A percentile compares a stretch with the other conserved stretches of the same genome.
These are phyloP conservation scores for Thelohanellus kitauei DNA, from an alignment of 30 jellyfish, hydroid and myxozoan genomes.

Conservation along the genomic window DNA sequence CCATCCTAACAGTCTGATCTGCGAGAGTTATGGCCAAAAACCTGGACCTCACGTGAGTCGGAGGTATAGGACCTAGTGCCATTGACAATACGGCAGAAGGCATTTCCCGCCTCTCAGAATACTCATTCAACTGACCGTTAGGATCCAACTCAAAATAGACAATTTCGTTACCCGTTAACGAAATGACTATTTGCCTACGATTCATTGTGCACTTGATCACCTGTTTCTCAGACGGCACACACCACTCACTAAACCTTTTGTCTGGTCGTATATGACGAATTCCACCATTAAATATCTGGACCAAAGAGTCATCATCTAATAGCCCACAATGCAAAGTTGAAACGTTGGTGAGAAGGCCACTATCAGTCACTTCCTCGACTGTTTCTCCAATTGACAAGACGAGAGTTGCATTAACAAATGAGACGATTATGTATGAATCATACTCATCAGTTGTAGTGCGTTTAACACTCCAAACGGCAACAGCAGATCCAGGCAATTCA, in stretches of 20 bases:
- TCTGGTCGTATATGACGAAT: constrained; percentile 89
- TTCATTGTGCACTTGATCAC: constrained; percentile 60
- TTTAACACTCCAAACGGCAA: constrained; percentile 87
- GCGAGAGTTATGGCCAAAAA: constrained; percentile 54
- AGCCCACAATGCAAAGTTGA: constrained; percentile 55
- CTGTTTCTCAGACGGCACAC: constrained; percentile 75
- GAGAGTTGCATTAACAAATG: constrained; percentile 77
- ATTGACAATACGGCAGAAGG: constrained; percentile 83
- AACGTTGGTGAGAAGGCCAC: constrained; percentile 75
- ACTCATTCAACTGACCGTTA: constrained; percentile 76
- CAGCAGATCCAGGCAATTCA: constrained; percentile 83
- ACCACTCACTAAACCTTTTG: constrained; percentile 75
- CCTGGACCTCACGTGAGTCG: constrained; percentile 69
- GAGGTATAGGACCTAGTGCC: constrained; percentile 96
- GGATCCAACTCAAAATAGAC: constrained; percentile 81
- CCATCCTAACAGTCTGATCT: constrained; percentile 70
- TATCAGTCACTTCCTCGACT: constrained; percentile 86
- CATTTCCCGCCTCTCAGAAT: constrained; percentile 84
- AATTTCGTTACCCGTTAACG: constrained; percentile 72
- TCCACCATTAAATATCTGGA: constrained; percentile 71
- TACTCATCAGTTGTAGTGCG: constrained; percentile 29
- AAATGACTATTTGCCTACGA: constrained; percentile 60
- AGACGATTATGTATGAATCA: constrained; percentile 72
- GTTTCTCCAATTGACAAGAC: constrained; percentile 92
- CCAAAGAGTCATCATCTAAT: constrained; percentile 69